phyloP scores from a whole-genome alignment of 2,113 vertebrate genomes.

The Isichthys henryi region DNA sequence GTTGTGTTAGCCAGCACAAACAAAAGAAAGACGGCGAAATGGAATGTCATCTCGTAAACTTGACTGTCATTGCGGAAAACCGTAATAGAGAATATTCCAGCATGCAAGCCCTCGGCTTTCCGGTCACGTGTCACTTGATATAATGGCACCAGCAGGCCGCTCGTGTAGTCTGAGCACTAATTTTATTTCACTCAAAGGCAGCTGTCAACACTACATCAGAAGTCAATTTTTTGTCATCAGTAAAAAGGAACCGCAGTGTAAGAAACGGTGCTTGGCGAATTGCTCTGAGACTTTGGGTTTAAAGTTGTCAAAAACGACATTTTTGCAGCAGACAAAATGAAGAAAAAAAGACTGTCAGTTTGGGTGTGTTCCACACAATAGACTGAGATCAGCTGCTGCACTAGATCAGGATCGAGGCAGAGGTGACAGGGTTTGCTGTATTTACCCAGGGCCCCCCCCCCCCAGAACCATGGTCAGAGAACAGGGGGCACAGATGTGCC shows the following conservation, averaged over 20 bases:
- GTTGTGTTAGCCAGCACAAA: constrained; percentile 46
- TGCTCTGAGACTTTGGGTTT: constrained; percentile 13
- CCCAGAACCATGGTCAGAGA: background rate
- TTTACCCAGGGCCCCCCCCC: background rate
- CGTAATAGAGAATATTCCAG: constrained; percentile 37
- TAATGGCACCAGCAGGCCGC: constrained; percentile 36
- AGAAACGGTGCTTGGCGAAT: background rate
- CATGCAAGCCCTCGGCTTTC: constrained; percentile 48
- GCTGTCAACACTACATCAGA: constrained; percentile 28
- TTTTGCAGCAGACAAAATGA: background rate
- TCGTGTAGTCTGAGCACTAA: constrained; percentile 33
- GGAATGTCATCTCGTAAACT: constrained; percentile 54
- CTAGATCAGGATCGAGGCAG: background rate
- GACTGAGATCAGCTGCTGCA: background rate
- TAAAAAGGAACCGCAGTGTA: background rate
- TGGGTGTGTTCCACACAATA: background rate
- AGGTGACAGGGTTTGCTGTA: background rate
- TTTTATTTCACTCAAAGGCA: constrained; percentile 31
- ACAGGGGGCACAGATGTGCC: background rate
- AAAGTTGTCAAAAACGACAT: background rate
- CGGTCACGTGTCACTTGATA: constrained; percentile 46
- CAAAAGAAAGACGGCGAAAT: constrained; percentile 35
- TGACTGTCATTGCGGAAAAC: constrained; percentile 45
- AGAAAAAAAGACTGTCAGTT: background rate
- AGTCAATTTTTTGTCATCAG: constrained; percentile 9